phyloP scores from a whole-genome alignment of 2,888 invertebrate species.

The Hoplodrina blanda region DNA sequence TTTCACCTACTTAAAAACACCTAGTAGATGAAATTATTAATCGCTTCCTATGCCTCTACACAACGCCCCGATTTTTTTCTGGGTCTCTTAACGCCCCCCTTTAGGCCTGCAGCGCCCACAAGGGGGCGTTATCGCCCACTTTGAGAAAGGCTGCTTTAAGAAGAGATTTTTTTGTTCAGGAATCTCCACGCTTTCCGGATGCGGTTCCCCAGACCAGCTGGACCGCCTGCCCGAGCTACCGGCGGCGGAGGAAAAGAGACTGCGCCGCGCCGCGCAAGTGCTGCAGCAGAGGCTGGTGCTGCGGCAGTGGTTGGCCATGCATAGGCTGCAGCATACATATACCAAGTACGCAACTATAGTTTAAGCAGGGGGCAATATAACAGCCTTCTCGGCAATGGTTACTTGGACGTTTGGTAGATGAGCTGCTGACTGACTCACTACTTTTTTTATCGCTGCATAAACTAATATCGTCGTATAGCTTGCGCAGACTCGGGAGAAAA shows the following conservation, averaged over 20 bases:
- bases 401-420: too few relatives aligned
- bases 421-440: background rate
- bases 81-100: too few relatives aligned
- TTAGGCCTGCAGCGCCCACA: too few relatives aligned
- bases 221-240: slow-evolving; percentile 94
- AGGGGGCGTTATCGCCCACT: too few relatives aligned
- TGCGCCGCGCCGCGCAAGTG: slow-evolving; percentile 95
- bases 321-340: slow-evolving; percentile 93
- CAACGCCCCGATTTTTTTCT: too few relatives aligned
- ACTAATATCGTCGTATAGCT: background rate
- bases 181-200: slow-evolving; percentile 95
- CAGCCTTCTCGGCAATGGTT: too few relatives aligned
- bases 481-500: background rate
- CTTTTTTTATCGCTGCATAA: background rate
- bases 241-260: slow-evolving; percentile 95
- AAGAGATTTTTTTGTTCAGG: slow-evolving; percentile 87
- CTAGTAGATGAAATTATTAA: too few relatives aligned
- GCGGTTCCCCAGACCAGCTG: slow-evolving; percentile 94
- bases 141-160: too few relatives aligned
- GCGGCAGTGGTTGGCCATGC: slow-evolving; percentile 95
- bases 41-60: too few relatives aligned
- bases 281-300: slow-evolving; percentile 96
- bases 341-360: slow-evolving; percentile 88
- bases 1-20: too few relatives aligned
- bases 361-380: too few relatives aligned